Base-by-base conservation (phyloP, 2,888 invertebrate species). In the Euplexia lucipara region DNA sequence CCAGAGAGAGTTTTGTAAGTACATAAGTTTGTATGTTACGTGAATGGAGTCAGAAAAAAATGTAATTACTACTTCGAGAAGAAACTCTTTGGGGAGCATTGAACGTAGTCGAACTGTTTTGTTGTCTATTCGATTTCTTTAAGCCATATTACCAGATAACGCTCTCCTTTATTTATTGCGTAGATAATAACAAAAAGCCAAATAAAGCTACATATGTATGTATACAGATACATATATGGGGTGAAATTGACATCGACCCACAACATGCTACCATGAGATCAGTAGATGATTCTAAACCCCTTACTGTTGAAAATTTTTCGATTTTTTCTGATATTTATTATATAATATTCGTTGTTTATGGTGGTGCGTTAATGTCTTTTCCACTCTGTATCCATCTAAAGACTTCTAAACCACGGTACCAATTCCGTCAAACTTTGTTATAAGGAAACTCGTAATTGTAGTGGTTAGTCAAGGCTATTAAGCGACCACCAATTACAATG, bases 21-120 rank as follows among this genome's bases (percentile, higher is more conserved):
- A 65, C 30, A 6, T 30, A 22, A 51, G 72, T 67, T 72, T 42
- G 16, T 63, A 44, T 37, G 22, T 49, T 44, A 49, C 44, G 9
- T 34, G 49, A 72, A 51, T 30, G 7, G 18, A 14, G n/a, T 37
- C 37, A 30, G 26, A 64, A 72, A 70, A n/a, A 37, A 45, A 39
- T 20, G 34, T 62, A 64, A 72, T 44, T 20, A 67, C 22, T 73
- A 20, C 22, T 52, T 64, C n/a, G 30, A 32, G 22, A 37, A 73
- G 44, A 48, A 62, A 35, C 30, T 41, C 22, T 34, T 37, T 26
- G 2, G 10, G 16, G 44, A n/a, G 34, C 20, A 2, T 16, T 49
- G 16, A 47, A 39, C 22, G 22, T 69, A 34, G 32, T 37, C 32
- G 20, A 8, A 49, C 10, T 39, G 18, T 45, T 72, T 20, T n/a